A percentile compares a stretch with the other conserved stretches of the same genome.
Conservation (phyloP, 2,888 invertebrate species). For the Coenonympha arcania region DNA sequence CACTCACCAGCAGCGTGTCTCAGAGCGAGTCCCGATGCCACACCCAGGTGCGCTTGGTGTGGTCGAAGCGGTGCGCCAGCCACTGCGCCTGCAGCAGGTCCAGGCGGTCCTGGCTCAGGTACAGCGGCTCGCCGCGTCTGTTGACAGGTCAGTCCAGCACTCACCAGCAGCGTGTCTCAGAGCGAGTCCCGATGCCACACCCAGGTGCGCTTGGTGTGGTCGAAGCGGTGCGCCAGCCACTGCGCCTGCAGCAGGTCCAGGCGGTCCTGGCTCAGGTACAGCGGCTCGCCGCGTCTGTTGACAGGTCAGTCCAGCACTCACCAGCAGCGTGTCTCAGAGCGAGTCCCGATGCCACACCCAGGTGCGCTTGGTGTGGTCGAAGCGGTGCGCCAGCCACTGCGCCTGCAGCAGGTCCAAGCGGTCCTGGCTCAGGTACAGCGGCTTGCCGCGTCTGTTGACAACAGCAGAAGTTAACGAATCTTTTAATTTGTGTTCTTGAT, state of each 20-base stretch:
- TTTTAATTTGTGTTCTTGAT: no score
- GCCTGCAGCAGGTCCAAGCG: constrained; percentile 93
- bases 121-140: no score
- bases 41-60: constrained; percentile 95
- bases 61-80: constrained; percentile 95
- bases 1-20: constrained; percentile 23
- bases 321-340: constrained; percentile 64
- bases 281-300: no score
- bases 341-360: constrained; percentile 96
- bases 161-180: constrained; percentile 45
- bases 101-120: constrained; percentile 91
- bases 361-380: constrained; percentile 94
- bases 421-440: constrained; percentile 92
- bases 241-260: constrained; percentile 94
- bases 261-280: constrained; percentile 92
- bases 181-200: constrained; percentile 93
- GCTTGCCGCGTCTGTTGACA: no score
- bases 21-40: constrained; percentile 91
- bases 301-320: background rate
- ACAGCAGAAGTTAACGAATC: no score
- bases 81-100: constrained; percentile 95
- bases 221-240: constrained; percentile 97
- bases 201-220: constrained; percentile 96
- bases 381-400: constrained; percentile 97
- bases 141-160: background rate